A percentile compares a stretch with the other conserved stretches of the same genome.
Evolutionary conservation across 2,797 vertebrate genomes (phyloP).

Genomic region (Chloroceryle amazona): DNA sequence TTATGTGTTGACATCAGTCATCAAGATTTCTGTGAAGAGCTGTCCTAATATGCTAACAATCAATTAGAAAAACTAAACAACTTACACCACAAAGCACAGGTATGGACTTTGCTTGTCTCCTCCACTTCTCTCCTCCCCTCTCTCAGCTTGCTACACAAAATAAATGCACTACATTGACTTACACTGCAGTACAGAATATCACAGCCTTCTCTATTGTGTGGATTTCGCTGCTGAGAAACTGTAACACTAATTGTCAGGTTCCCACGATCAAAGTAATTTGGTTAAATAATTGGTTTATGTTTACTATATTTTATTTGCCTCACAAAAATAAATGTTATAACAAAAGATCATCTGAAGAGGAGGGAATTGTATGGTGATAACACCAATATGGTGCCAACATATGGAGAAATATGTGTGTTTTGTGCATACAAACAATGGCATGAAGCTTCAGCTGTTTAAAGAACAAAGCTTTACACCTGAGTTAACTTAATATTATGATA

Average conservation of each 20-base stretch:
- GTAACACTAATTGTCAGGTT: constrained; percentile 75
- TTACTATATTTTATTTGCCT: constrained; percentile 68
- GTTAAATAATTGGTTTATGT: constrained; percentile 73
- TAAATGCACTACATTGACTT: constrained; percentile 34
- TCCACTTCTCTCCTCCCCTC: background rate
- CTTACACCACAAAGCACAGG: constrained; percentile 35
- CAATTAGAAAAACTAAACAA: constrained; percentile 86
- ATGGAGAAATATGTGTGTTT: constrained; percentile 50
- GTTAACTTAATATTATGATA: constrained; percentile 1
- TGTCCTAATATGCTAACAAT: constrained; percentile 85
- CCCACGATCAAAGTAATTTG: constrained; percentile 71
- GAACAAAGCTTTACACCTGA: constrained; percentile 55
- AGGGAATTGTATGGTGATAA: constrained; percentile 55
- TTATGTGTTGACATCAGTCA: constrained; percentile 70
- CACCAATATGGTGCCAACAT: constrained; percentile 69
- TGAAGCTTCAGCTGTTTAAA: constrained; percentile 38
- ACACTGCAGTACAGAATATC: constrained; percentile 19
- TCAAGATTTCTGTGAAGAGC: constrained; percentile 76
- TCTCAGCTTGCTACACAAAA: constrained; percentile 55
- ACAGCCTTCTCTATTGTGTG: constrained; percentile 41
- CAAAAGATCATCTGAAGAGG: constrained; percentile 54
- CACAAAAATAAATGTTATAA: constrained; percentile 57
- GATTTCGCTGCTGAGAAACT: constrained; percentile 67
- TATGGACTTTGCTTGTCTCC: background rate
- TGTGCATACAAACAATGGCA: constrained; percentile 41